Evolutionary conservation across 2,888 invertebrate genomes (phyloP).

Genomic region (Drosophila mayaguana): DNA sequence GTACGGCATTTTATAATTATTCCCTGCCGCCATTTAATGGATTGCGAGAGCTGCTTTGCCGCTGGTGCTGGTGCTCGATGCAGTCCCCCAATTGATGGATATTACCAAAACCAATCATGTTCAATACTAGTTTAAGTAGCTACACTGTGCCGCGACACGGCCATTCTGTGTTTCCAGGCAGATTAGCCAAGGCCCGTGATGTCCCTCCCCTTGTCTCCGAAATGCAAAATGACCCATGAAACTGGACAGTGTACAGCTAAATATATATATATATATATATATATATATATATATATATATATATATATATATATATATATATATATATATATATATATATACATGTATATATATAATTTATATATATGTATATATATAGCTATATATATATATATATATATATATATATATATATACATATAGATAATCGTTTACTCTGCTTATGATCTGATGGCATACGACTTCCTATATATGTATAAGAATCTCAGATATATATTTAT

Average conservation of each 20-base stretch:
- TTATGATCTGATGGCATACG: constrained; percentile 13
- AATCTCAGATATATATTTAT: not conserved
- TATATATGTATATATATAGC: constrained; percentile 3
- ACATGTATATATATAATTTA: not conserved
- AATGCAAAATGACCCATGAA: constrained; percentile 33
- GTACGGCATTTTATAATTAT: constrained; percentile 62
- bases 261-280: not conserved
- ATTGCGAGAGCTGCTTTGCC: constrained; percentile 53
- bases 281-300: constrained; percentile 1
- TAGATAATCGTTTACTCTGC: not conserved
- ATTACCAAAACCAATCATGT: not conserved
- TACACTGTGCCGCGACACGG: constrained; percentile 30
- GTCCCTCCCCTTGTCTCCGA: constrained; percentile 17
- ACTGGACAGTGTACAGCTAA: constrained; percentile 16
- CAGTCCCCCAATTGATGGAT: not conserved
- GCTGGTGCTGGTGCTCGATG: constrained; percentile 30
- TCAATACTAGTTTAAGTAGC: constrained; percentile 4
- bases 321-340: not conserved
- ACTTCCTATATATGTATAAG: not conserved
- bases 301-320: not conserved
- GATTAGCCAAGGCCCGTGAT: constrained; percentile 1
- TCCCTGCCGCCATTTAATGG: constrained; percentile 52
- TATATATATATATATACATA: not conserved
- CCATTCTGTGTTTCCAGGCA: constrained; percentile 23
- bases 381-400: not conserved